Conservation (phyloP, 2,797 vertebrate genomes). For the Silurus lanzhouensis region DNA sequence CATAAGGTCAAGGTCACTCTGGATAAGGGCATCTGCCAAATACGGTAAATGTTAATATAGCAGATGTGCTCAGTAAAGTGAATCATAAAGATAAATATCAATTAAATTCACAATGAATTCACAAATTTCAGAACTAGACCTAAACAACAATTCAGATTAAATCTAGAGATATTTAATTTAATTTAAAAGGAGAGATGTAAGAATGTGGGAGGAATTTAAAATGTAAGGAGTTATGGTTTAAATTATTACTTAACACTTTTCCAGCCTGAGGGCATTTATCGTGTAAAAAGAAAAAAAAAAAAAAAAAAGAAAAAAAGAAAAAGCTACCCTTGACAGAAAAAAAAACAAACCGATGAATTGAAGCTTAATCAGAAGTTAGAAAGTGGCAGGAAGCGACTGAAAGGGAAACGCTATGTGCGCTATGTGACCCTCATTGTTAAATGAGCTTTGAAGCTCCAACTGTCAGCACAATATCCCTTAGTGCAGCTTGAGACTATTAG, state of each 20-base stretch:
- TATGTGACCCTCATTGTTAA: constrained; percentile 51
- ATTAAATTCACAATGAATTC: neutral
- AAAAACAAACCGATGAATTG: constrained; percentile 45
- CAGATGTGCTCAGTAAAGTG: neutral
- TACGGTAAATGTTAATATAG: neutral
- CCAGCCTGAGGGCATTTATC: neutral
- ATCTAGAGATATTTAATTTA: neutral
- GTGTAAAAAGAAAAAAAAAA: neutral
- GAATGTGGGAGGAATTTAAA: too few species aligned
- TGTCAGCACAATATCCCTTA: constrained; percentile 43
- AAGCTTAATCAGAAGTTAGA: constrained; percentile 44
- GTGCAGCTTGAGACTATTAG: constrained; percentile 39
- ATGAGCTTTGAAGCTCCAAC: constrained; percentile 54
- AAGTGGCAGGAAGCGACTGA: constrained; percentile 33
- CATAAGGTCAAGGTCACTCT: too few species aligned
- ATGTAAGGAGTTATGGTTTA: neutral
- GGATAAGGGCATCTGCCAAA: too few species aligned
- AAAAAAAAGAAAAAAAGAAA: neutral
- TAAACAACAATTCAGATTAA: neutral
- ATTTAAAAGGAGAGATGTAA: neutral
- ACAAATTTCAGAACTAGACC: neutral
- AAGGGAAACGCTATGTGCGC: constrained; percentile 40
- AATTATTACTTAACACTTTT: neutral
- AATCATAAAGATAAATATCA: neutral
- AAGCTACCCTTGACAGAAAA: neutral